Conservation (phyloP, 2,113 vertebrate species). For the Chaetops frenatus region DNA sequence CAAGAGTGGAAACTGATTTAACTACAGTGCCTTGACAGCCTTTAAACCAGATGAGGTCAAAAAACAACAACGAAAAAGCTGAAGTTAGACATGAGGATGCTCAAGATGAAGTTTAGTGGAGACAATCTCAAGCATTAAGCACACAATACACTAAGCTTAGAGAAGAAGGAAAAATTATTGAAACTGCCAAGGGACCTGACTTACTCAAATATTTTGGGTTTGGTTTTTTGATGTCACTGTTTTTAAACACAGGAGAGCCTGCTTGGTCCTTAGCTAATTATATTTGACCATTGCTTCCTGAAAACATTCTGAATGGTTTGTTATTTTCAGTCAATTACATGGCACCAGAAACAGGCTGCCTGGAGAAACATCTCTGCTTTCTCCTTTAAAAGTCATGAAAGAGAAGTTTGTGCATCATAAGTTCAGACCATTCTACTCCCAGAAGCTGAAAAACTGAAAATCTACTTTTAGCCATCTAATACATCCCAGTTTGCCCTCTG, state of each 20-base stretch:
- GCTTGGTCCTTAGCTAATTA: background rate
- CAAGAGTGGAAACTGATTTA: background rate
- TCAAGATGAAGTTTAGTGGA: constrained; percentile 14
- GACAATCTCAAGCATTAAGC: background rate
- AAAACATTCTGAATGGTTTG: background rate
- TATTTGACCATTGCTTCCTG: background rate
- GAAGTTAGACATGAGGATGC: background rate
- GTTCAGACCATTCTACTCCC: background rate
- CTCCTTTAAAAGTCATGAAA: background rate
- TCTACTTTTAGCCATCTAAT: background rate
- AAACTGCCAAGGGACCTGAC: background rate
- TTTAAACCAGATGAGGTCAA: background rate
- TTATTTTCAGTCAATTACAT: background rate
- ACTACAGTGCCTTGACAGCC: background rate
- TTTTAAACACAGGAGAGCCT: background rate
- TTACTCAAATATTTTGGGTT: background rate
- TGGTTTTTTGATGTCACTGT: background rate
- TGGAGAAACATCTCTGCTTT: background rate
- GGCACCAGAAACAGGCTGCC: background rate
- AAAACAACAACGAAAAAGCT: background rate
- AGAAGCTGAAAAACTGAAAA: background rate
- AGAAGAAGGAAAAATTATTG: background rate
- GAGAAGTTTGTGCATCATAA: background rate
- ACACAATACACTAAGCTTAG: background rate
- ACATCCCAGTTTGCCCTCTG: background rate